Evolutionary conservation across 2,888 invertebrate genomes (phyloP).

Genomic region (Asteroscopus sphinx): DNA sequence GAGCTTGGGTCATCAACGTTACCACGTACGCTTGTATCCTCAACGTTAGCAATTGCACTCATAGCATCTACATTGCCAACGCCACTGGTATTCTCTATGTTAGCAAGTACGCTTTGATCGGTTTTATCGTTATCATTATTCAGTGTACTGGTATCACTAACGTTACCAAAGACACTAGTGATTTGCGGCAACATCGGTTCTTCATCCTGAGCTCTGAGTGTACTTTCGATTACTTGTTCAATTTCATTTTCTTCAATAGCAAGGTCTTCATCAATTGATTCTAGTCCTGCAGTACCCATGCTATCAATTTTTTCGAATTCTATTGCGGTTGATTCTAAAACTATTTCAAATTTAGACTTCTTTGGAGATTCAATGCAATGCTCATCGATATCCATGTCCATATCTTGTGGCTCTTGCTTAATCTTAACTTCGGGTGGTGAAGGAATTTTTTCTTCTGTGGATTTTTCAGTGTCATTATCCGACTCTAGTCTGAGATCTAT

Average conservation of each 20-base stretch:
- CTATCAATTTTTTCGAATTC: slow-evolving; percentile 44
- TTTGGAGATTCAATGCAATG: slow-evolving; percentile 17
- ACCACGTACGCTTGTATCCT: neutral
- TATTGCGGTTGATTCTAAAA: slow-evolving; percentile 31
- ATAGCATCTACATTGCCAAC: neutral
- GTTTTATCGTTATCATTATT: no score
- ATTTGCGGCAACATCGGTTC: slow-evolving; percentile 56
- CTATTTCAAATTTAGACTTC: slow-evolving; percentile 40
- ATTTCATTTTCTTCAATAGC: slow-evolving; percentile 1
- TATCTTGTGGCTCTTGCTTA: slow-evolving; percentile 49
- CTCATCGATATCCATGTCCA: slow-evolving; percentile 24
- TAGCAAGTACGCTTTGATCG: slow-evolving; percentile 2
- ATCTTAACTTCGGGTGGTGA: slow-evolving; percentile 46
- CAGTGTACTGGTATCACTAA: slow-evolving; percentile 30
- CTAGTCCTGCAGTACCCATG: slow-evolving; percentile 7
- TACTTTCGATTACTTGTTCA: slow-evolving; percentile 2
- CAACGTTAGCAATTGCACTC: slow-evolving; percentile 12
- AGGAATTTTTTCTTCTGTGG: slow-evolving; percentile 1
- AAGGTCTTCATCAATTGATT: neutral
- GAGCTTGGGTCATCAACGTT: no score
- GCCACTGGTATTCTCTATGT: slow-evolving; percentile 1
- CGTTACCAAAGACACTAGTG: slow-evolving; percentile 57
- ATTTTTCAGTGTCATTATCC: slow-evolving; percentile 56
- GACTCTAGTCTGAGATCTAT: slow-evolving; percentile 72
- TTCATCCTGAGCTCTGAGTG: slow-evolving; percentile 3